Evolutionary conservation across 2,797 vertebrate genomes (phyloP).

Genomic region (Coregonus ussuriensis): DNA sequence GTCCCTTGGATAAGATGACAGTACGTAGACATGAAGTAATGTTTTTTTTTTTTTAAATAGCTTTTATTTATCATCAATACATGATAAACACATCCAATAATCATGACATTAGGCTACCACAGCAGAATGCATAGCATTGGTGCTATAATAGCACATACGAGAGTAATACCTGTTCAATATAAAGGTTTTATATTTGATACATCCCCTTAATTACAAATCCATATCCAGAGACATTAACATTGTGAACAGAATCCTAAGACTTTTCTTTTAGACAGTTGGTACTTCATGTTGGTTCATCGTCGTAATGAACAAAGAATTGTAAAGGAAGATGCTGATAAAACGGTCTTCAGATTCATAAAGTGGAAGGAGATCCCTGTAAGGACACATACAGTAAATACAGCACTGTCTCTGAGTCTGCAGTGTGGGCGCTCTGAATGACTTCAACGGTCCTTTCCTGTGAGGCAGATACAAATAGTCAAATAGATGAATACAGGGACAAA

Average conservation of each 20-base stretch:
- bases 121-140: neutral
- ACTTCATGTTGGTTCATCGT: neutral
- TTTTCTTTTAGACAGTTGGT: neutral
- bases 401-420: neutral
- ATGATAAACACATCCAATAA: neutral
- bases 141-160: neutral
- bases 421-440: neutral
- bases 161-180: neutral
- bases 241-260: neutral
- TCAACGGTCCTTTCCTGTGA: neutral
- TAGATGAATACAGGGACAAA: neutral
- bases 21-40: neutral
- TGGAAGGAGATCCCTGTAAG: neutral
- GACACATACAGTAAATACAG: neutral
- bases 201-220: neutral
- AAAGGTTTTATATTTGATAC: neutral
- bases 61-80: neutral
- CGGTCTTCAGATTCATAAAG: too few species aligned
- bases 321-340: neutral
- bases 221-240: neutral
- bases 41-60: too few species aligned
- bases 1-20: neutral
- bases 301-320: too few species aligned
- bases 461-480: neutral
- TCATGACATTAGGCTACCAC: neutral